A percentile compares a stretch with the other conserved stretches of the same genome.
Evolutionary conservation across 1,140 invertebrate genomes (phyloP).

Genomic region (Orchesella cincta): DNA sequence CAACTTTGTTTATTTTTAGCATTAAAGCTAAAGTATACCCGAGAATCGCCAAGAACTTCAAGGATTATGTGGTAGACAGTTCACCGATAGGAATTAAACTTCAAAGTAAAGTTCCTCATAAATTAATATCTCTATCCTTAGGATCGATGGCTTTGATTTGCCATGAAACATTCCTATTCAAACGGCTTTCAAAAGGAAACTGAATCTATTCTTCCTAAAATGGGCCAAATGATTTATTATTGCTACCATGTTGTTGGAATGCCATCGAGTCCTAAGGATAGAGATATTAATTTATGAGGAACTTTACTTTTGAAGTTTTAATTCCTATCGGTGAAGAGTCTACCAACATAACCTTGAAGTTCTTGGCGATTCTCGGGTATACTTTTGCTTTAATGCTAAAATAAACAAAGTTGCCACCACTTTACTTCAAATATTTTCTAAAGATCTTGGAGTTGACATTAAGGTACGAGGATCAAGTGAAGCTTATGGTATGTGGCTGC

Average conservation of each 20-base stretch:
- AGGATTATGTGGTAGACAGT: not conserved
- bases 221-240: conserved; percentile 12
- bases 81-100: not conserved
- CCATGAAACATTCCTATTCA: too few relatives aligned
- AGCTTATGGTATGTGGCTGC: not conserved
- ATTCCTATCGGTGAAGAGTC: not conserved
- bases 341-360: not conserved
- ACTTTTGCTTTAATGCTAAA: not conserved
- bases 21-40: not conserved
- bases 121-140: not conserved
- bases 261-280: conserved; percentile 2
- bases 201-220: not conserved
- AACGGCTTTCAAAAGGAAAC: too few relatives aligned
- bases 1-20: not conserved
- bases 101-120: not conserved
- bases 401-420: not conserved
- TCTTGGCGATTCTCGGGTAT: not conserved
- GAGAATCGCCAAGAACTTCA: not conserved
- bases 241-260: not conserved
- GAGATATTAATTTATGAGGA: not conserved
- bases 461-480: not conserved
- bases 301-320: not conserved
- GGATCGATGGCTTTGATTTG: conserved; percentile 12
- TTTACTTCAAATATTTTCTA: not conserved
- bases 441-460: not conserved